Conservation (phyloP, 2,113 vertebrate species). For the Hydrolagus affinis region DNA sequence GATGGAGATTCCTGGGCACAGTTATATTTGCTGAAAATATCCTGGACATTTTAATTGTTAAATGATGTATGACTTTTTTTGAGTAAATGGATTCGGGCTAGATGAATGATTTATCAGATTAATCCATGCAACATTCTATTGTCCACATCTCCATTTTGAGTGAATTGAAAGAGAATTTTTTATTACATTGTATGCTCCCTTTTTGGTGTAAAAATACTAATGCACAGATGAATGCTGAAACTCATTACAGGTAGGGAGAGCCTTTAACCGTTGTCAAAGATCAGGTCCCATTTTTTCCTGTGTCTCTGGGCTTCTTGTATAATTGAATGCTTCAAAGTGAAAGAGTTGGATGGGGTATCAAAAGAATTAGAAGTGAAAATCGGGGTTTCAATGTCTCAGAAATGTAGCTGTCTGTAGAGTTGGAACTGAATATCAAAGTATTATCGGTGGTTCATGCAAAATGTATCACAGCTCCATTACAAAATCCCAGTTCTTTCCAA, state of each 20-base stretch:
- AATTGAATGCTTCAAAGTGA: background rate
- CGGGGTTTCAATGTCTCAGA: too few relatives aligned
- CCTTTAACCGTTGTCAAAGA: background rate
- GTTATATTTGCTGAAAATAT: background rate
- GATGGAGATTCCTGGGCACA: background rate
- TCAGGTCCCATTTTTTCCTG: background rate
- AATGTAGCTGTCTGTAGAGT: background rate
- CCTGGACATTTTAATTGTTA: background rate
- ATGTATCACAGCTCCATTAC: too few relatives aligned
- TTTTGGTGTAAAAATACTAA: background rate
- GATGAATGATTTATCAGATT: background rate
- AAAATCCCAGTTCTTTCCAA: too few relatives aligned
- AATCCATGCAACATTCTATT: background rate
- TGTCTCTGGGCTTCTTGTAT: too few relatives aligned
- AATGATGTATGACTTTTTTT: background rate
- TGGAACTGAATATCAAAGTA: conserved; percentile 8
- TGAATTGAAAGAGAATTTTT: background rate
- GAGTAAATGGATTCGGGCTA: background rate
- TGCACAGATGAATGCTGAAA: background rate
- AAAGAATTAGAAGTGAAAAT: background rate
- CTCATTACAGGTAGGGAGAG: too few relatives aligned
- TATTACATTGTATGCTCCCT: background rate
- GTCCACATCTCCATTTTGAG: background rate
- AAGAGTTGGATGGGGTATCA: background rate
- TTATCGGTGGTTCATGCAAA: too few relatives aligned